phyloP scores from a whole-genome alignment of 1,140 invertebrate genomes.

The Heliconius hewitsoni region DNA sequence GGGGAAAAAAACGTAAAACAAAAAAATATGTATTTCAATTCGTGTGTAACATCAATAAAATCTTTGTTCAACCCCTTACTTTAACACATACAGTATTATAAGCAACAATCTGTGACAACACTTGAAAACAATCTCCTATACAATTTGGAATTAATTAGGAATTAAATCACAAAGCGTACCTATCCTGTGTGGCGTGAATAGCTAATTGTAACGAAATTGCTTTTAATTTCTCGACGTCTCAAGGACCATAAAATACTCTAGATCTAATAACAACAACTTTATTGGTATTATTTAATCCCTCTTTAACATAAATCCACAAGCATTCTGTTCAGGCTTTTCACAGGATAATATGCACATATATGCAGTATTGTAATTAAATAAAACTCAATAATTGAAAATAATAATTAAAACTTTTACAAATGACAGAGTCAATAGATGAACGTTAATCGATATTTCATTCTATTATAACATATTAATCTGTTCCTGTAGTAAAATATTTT shows the following conservation, averaged over 20 bases:
- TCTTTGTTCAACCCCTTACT: no score
- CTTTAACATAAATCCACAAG: not conserved
- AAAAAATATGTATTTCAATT: no score
- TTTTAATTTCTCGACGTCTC: conserved; percentile 15
- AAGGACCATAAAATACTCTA: not conserved
- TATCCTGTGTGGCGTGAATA: conserved; percentile 10
- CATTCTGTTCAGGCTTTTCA: not conserved
- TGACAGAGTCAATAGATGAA: no score
- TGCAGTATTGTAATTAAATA: no score
- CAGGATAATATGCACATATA: not conserved
- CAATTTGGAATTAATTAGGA: conserved; percentile 25
- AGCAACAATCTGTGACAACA: not conserved
- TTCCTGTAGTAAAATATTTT: no score
- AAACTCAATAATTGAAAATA: no score
- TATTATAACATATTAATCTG: no score
- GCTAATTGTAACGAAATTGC: conserved; percentile 15
- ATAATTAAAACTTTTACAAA: no score
- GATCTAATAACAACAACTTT: not conserved
- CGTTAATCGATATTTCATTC: no score
- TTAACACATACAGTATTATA: not conserved
- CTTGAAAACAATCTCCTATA: not conserved
- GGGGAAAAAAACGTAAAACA: no score
- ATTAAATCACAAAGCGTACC: conserved; percentile 15
- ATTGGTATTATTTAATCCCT: not conserved
- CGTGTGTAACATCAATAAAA: no score